These are phyloP conservation scores for Blastobasis lacticolella DNA, from an alignment of 2,888 invertebrate species.

Conservation along the genomic window DNA sequence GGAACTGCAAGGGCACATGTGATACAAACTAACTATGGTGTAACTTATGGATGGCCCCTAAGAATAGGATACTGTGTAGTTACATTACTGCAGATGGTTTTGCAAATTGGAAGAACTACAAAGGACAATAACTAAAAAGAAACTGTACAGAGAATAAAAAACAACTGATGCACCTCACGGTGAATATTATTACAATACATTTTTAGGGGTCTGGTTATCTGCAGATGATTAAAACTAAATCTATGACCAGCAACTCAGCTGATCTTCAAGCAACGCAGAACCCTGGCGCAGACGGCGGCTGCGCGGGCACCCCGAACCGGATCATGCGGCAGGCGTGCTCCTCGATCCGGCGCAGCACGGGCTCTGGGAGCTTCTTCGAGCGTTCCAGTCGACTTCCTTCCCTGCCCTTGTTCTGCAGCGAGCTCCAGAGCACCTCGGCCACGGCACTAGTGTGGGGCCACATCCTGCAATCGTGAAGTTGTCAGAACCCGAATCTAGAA, in stretches of 20 bases:
- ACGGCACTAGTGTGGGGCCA: slow-evolving; percentile 92
- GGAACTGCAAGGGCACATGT: too few relatives aligned
- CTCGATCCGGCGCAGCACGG: slow-evolving; percentile 20
- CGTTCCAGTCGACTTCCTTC: too few relatives aligned
- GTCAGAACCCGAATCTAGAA: neutral
- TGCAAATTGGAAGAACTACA: too few relatives aligned
- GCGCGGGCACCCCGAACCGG: slow-evolving; percentile 76
- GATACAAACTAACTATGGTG: too few relatives aligned
- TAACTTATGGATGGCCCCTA: too few relatives aligned
- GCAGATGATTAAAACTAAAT: neutral
- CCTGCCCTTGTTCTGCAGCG: slow-evolving; percentile 7
- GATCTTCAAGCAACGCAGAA: slow-evolving; percentile 53
- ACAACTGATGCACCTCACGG: too few relatives aligned
- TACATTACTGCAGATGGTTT: too few relatives aligned
- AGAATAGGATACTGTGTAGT: too few relatives aligned
- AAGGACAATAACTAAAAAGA: too few relatives aligned
- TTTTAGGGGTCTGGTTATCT: neutral
- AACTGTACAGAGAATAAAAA: too few relatives aligned
- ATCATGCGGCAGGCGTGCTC: slow-evolving; percentile 77
- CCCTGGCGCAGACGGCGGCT: slow-evolving; percentile 79
- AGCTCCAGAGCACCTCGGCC: slow-evolving; percentile 90
- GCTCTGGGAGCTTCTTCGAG: neutral
- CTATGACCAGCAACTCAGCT: too few relatives aligned
- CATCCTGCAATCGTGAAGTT: slow-evolving; percentile 52
- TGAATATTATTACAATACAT: too few relatives aligned